A percentile compares a stretch with the other conserved stretches of the same genome.
Conservation (phyloP, 1,140 invertebrate species). For the Zaprionus camerounensis region DNA sequence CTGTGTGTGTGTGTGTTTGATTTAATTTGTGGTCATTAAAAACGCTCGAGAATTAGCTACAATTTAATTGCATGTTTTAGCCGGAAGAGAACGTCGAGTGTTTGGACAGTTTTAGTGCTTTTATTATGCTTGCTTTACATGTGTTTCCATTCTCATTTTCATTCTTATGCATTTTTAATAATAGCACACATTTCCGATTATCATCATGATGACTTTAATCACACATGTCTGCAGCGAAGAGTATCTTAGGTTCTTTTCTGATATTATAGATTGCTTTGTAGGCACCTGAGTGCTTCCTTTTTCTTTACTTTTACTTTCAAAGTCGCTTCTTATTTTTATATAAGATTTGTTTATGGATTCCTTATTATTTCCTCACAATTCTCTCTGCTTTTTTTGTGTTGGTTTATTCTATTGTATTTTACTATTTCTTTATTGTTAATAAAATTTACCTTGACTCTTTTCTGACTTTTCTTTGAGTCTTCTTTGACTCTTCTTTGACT, state of each 20-base stretch:
- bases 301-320: too few relatives aligned
- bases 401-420: too few relatives aligned
- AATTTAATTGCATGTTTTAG: conserved; percentile 3
- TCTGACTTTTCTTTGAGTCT: background rate
- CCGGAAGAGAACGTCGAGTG: conserved; percentile 7
- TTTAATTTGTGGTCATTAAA: conserved; percentile 30
- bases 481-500: too few relatives aligned
- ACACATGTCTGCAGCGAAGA: background rate
- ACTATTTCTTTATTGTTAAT: background rate
- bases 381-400: too few relatives aligned
- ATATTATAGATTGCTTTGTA: background rate
- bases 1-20: background rate
- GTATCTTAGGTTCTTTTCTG: background rate
- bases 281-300: too few relatives aligned
- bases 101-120: conserved; percentile 25
- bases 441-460: background rate
- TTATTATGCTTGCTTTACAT: conserved; percentile 8
- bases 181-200: conserved; percentile 7
- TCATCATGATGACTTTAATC: background rate
- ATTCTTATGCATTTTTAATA: conserved; percentile 10
- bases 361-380: background rate
- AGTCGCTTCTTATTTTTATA: too few relatives aligned
- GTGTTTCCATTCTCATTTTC: conserved; percentile 16
- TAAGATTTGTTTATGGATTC: too few relatives aligned
- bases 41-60: conserved; percentile 6